phyloP scores from a whole-genome alignment of 2,888 invertebrate species.

The Dyspetes luteomarginatus region DNA sequence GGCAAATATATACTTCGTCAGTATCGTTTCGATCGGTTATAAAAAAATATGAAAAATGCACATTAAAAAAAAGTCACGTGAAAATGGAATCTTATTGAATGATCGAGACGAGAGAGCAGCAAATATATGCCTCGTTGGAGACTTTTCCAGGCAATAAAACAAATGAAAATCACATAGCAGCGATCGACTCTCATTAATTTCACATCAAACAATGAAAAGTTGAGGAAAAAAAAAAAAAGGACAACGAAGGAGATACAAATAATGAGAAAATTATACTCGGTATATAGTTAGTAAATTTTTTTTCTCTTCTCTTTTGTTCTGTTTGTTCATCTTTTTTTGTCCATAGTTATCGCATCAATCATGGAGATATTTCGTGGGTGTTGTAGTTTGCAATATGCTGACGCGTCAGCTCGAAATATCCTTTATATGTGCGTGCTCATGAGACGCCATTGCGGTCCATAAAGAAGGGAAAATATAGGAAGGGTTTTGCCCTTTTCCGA shows the following conservation, averaged over 20 bases:
- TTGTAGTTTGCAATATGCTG: not conserved
- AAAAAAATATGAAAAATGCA: conserved; percentile 22
- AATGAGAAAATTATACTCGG: not conserved
- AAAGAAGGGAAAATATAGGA: not conserved
- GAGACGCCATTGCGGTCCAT: no score
- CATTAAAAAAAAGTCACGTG: not conserved
- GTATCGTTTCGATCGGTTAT: conserved; percentile 4
- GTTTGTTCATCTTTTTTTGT: not conserved
- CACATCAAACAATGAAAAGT: not conserved
- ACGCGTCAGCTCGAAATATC: no score
- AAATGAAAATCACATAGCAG: conserved; percentile 22
- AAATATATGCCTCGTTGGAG: conserved; percentile 19
- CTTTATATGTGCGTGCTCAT: no score
- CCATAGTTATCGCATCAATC: not conserved
- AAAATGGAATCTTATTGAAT: conserved; percentile 36
- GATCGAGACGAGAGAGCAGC: conserved; percentile 11
- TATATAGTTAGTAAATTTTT: not conserved
- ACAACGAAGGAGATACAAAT: not conserved
- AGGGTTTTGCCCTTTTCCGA: not conserved
- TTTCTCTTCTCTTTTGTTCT: no score
- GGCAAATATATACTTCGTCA: not conserved
- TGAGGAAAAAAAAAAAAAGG: not conserved
- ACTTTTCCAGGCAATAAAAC: conserved; percentile 13
- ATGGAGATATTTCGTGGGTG: not conserved
- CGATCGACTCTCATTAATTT: conserved; percentile 27